Evolutionary conservation across 2,113 vertebrate genomes (phyloP).

Genomic region (Oreochromis tanganicae): DNA sequence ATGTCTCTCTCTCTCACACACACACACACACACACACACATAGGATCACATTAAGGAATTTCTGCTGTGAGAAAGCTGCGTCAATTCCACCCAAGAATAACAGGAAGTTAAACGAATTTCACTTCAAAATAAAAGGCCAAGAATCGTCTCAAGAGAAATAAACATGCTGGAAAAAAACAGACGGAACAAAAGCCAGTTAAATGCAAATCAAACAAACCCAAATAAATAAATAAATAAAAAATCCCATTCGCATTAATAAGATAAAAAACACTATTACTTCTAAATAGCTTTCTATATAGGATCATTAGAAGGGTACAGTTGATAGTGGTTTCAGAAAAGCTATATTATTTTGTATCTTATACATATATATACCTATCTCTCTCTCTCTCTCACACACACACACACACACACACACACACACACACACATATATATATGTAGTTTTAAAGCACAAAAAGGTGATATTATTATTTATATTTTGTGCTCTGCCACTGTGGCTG

Average conservation of each 20-base stretch:
- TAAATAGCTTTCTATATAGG: background rate
- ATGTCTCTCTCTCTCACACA: too few species aligned
- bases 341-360: background rate
- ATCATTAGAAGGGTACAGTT: background rate
- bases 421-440: background rate
- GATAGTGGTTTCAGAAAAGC: background rate
- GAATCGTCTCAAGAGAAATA: background rate
- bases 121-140: slow-evolving; percentile 5
- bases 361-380: background rate
- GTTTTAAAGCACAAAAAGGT: background rate
- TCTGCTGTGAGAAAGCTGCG: background rate
- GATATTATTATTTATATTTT: background rate
- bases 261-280: background rate
- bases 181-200: background rate
- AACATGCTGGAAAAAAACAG: background rate
- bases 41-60: slow-evolving; percentile 1
- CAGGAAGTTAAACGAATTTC: background rate
- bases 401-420: too few species aligned
- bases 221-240: too few species aligned
- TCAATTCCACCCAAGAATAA: background rate
- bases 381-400: background rate
- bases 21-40: background rate
- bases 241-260: background rate
- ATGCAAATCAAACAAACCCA: background rate
- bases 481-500: background rate